phyloP scores from a whole-genome alignment of 2,888 invertebrate genomes.

The Mythimna lalbum region DNA sequence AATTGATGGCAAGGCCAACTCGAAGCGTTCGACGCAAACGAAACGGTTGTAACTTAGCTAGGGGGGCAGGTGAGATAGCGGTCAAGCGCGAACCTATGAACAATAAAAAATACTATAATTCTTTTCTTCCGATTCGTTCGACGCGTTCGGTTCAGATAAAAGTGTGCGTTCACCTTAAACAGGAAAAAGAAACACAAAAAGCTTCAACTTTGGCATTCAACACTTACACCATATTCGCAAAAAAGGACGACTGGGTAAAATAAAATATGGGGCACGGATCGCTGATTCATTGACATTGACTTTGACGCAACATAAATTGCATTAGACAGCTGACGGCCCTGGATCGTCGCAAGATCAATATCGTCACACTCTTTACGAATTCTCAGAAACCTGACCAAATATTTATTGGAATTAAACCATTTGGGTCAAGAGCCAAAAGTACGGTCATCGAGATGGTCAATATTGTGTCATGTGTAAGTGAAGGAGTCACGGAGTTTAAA shows the following conservation, averaged over 20 bases:
- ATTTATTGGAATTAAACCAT: conserved; percentile 42
- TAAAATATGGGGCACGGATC: neutral
- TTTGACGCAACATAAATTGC: conserved; percentile 26
- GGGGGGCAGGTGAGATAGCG: no score
- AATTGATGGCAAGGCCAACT: no score
- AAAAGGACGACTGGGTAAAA: conserved; percentile 17
- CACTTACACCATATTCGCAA: neutral
- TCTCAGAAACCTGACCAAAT: conserved; percentile 29
- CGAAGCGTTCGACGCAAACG: no score
- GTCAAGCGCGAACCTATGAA: no score
- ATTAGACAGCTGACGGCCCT: conserved; percentile 41
- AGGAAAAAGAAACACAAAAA: neutral
- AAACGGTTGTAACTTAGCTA: no score
- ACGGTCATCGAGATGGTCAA: conserved; percentile 36
- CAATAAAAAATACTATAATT: no score
- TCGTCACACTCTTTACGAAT: conserved; percentile 10
- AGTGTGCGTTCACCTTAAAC: conserved; percentile 13
- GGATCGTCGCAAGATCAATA: conserved; percentile 27
- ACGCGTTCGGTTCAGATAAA: no score
- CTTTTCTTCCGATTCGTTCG: no score
- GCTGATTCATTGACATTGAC: conserved; percentile 24
- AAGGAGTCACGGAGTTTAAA: conserved; percentile 23
- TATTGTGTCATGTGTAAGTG: conserved; percentile 41
- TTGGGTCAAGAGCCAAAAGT: conserved; percentile 51
- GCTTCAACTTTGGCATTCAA: conserved; percentile 14